Evolutionary conservation across 2,113 vertebrate species (phyloP).

Genomic region (Crotalus tigris): DNA sequence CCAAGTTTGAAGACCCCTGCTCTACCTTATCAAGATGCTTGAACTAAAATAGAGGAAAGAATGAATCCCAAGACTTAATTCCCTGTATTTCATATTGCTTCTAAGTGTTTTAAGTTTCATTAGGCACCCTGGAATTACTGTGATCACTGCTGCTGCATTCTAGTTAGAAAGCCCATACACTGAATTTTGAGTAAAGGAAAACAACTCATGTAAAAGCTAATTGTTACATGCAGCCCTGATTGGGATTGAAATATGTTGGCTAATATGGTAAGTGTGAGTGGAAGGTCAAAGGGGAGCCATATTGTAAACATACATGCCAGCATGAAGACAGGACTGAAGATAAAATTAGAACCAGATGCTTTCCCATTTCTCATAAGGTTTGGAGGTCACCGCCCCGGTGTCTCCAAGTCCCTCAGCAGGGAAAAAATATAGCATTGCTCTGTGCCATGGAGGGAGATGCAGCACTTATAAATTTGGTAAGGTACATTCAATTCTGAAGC

Average conservation of each 20-base stretch:
- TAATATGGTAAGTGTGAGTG: constrained; percentile 66
- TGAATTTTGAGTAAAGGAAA: constrained; percentile 50
- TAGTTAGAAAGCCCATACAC: constrained; percentile 41
- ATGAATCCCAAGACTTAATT: neutral
- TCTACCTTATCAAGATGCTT: neutral
- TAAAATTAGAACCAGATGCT: constrained; percentile 71
- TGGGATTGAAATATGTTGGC: constrained; percentile 59
- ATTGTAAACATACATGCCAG: constrained; percentile 69
- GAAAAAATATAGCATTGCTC: constrained; percentile 59
- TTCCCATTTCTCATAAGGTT: constrained; percentile 62
- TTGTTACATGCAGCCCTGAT: constrained; percentile 41
- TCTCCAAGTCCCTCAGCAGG: constrained; percentile 61
- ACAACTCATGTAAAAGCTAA: constrained; percentile 61
- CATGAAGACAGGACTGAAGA: constrained; percentile 63
- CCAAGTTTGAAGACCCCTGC: too few relatives aligned
- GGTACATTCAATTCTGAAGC: constrained; percentile 65
- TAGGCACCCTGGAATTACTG: neutral
- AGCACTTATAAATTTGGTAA: constrained; percentile 67
- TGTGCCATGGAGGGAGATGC: constrained; percentile 61
- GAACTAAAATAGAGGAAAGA: neutral
- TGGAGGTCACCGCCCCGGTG: constrained; percentile 51
- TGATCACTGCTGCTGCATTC: constrained; percentile 35
- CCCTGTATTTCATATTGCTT: neutral
- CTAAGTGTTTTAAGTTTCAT: neutral
- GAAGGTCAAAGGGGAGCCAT: constrained; percentile 67